Conservation (phyloP, 2,888 invertebrate species). For the Homarus gammarus region DNA sequence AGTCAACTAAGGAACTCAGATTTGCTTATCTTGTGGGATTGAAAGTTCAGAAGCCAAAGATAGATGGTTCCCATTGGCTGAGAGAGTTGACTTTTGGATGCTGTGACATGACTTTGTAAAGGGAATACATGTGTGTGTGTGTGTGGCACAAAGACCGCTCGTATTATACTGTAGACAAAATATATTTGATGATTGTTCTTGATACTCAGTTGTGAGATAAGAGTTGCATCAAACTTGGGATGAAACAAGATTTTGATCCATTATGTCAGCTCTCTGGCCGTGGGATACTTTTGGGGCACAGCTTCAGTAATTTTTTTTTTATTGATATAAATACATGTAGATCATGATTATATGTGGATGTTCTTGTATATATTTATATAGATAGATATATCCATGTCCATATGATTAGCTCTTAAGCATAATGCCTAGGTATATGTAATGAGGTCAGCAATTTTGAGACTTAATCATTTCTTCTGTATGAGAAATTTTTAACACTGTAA, state of each 20-base stretch:
- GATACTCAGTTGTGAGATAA: neutral
- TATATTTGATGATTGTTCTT: neutral
- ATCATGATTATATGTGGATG: slow-evolving; percentile 62
- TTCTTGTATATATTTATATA: slow-evolving; percentile 58
- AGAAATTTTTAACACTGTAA: slow-evolving; percentile 47
- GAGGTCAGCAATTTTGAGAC: slow-evolving; percentile 45
- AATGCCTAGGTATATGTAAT: slow-evolving; percentile 39
- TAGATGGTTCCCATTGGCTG: slow-evolving; percentile 41
- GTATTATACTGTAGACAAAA: neutral
- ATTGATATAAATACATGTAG: slow-evolving; percentile 69
- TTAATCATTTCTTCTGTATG: slow-evolving; percentile 56
- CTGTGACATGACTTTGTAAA: neutral
- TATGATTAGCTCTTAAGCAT: slow-evolving; percentile 59
- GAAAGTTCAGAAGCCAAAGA: slow-evolving; percentile 63
- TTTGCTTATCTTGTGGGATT: slow-evolving; percentile 55
- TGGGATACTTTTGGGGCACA: slow-evolving; percentile 54
- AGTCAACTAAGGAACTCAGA: neutral
- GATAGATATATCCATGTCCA: slow-evolving; percentile 66
- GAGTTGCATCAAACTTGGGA: neutral
- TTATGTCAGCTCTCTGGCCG: slow-evolving; percentile 38
- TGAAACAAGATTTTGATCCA: slow-evolving; percentile 6
- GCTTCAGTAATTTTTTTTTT: slow-evolving; percentile 58
- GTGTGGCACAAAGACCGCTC: neutral
- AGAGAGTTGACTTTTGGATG: slow-evolving; percentile 34
- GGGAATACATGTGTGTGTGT: too few species aligned